Base-by-base conservation (phyloP, 2,113 vertebrate genomes). In the Catagonus wagneri region DNA sequence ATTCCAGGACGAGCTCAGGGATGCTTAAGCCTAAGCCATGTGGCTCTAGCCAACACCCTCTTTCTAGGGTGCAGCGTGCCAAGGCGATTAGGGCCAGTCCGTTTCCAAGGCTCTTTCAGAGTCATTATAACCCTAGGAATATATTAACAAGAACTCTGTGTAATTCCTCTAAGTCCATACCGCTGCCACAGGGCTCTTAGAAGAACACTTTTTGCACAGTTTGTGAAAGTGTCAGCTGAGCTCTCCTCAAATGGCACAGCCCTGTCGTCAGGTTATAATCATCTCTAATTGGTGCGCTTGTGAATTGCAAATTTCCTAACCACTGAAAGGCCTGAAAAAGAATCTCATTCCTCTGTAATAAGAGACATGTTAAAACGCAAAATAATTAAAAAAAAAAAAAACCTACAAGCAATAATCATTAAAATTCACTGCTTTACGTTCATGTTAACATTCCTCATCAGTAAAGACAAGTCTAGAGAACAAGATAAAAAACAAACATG, bases 351-450 rank as follows among this genome's bases (percentile, higher is more conserved):
- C n/a, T 78, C 81, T 78, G 65, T 72, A 97, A 72, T 76, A 84
- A 94, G 80, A 90, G 94, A 66, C 89, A n/a, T 68, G 56, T 68
- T 90, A 93, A 83, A 58, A 90, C 36, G 66, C 80, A 80, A 95
- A 88, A 50, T 34, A 75, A 75, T 83, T 71, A 7, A 71, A 96
- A 93, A 63, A 65, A 83, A 90, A 63, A 65, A 39, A 29, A 25
- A n/a, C 23, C 52, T 66, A 34, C 1, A 2, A 83, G 50, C 69
- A 90, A 93, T 83, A 86, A 90, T 76, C 68, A 96, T 79, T 93
- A 94, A 95, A 94, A 95, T 58, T 66, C 71, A 83, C 2, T 89
- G 66, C 36, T 60, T 85, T n/a, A 44, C 74, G 63, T 63, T 89
- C 27, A 54, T 84, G 58, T 63, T 76, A 94, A 86, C 81, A 90